These are phyloP conservation scores for Anniella stebbinsi DNA, from an alignment of 2,797 vertebrate species.

Conservation along the genomic window DNA sequence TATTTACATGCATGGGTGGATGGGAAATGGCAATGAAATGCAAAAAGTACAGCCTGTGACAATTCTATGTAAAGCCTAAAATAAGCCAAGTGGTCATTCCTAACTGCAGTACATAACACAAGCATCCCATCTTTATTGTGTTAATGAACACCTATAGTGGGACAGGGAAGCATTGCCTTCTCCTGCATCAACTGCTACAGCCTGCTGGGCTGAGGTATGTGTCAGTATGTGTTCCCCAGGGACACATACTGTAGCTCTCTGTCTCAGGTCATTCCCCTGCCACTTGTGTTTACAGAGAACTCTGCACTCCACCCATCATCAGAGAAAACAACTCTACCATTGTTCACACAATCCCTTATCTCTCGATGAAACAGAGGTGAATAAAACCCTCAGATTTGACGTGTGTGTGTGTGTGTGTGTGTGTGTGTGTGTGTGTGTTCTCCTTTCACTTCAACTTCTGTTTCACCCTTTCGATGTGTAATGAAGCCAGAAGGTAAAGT, in stretches of 20 bases:
- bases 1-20: background rate
- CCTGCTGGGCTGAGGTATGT: background rate
- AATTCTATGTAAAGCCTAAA: background rate
- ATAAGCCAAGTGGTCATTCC: background rate
- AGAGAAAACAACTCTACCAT: background rate
- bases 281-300: background rate
- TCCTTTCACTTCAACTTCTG: background rate
- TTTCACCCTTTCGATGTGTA: background rate
- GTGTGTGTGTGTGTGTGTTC: no score
- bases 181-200: background rate
- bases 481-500: conserved; percentile 3
- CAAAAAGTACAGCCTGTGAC: background rate
- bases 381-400: background rate
- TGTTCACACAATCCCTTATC: background rate
- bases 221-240: background rate
- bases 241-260: no score
- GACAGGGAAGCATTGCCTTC: background rate
- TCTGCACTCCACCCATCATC: background rate
- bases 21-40: background rate
- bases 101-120: background rate
- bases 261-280: background rate
- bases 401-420: no score
- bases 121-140: background rate
- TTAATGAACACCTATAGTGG: background rate
- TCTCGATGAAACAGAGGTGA: background rate